phyloP scores from a whole-genome alignment of 1,140 invertebrate species.

The Goniozus legneri region DNA sequence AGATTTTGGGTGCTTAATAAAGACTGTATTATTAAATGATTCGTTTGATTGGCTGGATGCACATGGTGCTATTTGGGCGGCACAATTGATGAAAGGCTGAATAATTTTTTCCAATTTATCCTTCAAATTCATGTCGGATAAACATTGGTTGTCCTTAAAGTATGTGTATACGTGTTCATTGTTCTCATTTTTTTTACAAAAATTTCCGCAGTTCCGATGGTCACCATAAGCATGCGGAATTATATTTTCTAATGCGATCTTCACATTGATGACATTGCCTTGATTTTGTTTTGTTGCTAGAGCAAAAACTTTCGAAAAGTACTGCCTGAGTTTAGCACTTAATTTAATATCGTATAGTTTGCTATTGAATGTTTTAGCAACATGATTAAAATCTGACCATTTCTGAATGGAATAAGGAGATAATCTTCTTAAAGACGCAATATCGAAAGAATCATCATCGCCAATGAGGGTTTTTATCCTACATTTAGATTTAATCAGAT shows the following conservation, averaged over 20 bases:
- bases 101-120: constrained; percentile 6
- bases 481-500: constrained; percentile 13
- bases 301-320: constrained; percentile 12
- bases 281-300: constrained; percentile 17
- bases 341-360: constrained; percentile 12
- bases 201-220: not conserved
- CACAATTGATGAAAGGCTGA: constrained; percentile 6
- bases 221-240: constrained; percentile 13
- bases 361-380: constrained; percentile 13
- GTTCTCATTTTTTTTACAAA: not conserved
- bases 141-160: constrained; percentile 6
- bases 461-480: constrained; percentile 15
- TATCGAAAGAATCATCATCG: constrained; percentile 22
- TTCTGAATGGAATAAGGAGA: constrained; percentile 9
- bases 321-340: constrained; percentile 6
- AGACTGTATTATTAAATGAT: constrained; percentile 19
- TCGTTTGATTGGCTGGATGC: constrained; percentile 21
- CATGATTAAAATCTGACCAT: constrained; percentile 19
- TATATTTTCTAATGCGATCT: constrained; percentile 5
- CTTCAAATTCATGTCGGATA: constrained; percentile 1
- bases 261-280: constrained; percentile 4
- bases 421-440: constrained; percentile 15
- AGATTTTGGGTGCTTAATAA: constrained; percentile 17
- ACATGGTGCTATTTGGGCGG: constrained; percentile 9
- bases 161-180: constrained; percentile 8